Percentiles rank a stretch among this genome's conserved stretches.
Conservation (phyloP, 2,888 invertebrate species). For the Yponomeuta cagnagella region DNA sequence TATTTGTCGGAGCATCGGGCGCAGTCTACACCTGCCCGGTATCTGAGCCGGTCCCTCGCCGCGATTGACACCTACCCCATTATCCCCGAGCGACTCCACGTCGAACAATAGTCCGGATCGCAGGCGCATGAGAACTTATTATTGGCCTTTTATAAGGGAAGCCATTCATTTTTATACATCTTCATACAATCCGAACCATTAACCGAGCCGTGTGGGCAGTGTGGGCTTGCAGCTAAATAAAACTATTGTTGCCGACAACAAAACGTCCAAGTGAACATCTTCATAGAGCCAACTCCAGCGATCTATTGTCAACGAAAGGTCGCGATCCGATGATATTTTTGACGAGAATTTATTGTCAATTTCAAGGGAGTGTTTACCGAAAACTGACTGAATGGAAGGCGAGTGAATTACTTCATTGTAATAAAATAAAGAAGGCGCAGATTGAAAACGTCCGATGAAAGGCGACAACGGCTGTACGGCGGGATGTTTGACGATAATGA, state of each 20-base stretch:
- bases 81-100: conserved; percentile 50
- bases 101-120: conserved; percentile 60
- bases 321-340: conserved; percentile 56
- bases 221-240: conserved; percentile 70
- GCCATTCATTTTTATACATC: conserved; percentile 67
- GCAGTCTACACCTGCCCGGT: conserved; percentile 56
- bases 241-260: conserved; percentile 71
- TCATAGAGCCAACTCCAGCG: conserved; percentile 54
- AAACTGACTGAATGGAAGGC: conserved; percentile 66
- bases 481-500: conserved; percentile 69
- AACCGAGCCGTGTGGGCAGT: conserved; percentile 72
- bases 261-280: conserved; percentile 71
- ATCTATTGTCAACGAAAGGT: conserved; percentile 54
- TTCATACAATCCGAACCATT: conserved; percentile 69
- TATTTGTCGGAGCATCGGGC: conserved; percentile 44
- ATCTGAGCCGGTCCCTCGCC: conserved; percentile 29
- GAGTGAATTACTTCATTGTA: conserved; percentile 71
- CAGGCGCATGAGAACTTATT: conserved; percentile 72
- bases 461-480: conserved; percentile 40
- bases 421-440: conserved; percentile 68
- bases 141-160: conserved; percentile 65
- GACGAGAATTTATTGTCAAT: conserved; percentile 71
- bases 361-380: conserved; percentile 67
- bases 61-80: conserved; percentile 73
- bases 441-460: conserved; percentile 71